phyloP scores from a whole-genome alignment of 2,797 vertebrate species.

The Arrhamphus sclerolepis region DNA sequence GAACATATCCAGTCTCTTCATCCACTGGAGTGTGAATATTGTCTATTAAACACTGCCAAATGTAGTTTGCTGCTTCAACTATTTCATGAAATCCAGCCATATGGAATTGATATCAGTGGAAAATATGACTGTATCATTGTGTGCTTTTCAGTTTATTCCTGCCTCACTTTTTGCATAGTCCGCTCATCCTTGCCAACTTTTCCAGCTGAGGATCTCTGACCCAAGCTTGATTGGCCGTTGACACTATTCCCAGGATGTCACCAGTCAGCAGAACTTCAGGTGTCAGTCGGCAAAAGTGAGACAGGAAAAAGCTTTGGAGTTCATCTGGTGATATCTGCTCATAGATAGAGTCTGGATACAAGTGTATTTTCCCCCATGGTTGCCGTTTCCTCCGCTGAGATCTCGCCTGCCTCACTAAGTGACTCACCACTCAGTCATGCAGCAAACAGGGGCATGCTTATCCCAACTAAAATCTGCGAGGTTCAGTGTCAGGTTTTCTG shows the following conservation, averaged over 20 bases:
- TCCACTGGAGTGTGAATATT: conserved; percentile 46
- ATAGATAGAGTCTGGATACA: conserved; percentile 67
- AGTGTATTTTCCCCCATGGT: conserved; percentile 45
- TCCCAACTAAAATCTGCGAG: conserved; percentile 47
- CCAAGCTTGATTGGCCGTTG: conserved; percentile 49
- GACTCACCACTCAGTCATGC: conserved; percentile 71
- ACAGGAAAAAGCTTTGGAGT: conserved; percentile 61
- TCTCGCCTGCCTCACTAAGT: conserved; percentile 52
- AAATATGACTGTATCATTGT: conserved; percentile 80
- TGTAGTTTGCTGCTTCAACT: conserved; percentile 62
- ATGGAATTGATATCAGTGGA: conserved; percentile 85
- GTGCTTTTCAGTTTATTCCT: conserved; percentile 59
- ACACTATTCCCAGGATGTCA: conserved; percentile 65
- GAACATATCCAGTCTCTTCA: conserved; percentile 43
- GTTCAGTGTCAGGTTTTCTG: conserved; percentile 53
- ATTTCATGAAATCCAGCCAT: conserved; percentile 78
- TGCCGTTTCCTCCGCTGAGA: conserved; percentile 61
- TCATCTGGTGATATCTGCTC: conserved; percentile 66
- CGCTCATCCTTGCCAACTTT: conserved; percentile 47
- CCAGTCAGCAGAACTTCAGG: conserved; percentile 71
- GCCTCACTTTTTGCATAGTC: conserved; percentile 52
- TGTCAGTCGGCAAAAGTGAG: conserved; percentile 67
- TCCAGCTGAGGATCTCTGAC: conserved; percentile 66
- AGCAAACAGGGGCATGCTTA: conserved; percentile 60
- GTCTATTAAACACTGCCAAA: conserved; percentile 58